Conservation (phyloP, 2,888 invertebrate species). For the Schrankia costaestrigalis region DNA sequence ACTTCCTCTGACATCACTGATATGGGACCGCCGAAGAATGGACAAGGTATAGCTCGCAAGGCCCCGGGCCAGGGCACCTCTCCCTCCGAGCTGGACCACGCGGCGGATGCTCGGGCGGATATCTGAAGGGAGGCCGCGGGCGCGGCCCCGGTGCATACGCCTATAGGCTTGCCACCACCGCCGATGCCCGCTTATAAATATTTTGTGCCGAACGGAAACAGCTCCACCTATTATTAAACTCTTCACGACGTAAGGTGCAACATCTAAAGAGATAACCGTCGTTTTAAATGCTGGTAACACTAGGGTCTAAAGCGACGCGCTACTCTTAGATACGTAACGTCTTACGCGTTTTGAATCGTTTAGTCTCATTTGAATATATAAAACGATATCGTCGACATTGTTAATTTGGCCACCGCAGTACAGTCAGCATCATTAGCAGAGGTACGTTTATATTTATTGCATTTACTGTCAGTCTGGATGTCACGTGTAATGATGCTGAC, state of each 20-base stretch:
- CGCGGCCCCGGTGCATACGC: slow-evolving; percentile 45
- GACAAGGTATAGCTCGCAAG: slow-evolving; percentile 47
- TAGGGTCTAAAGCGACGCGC: slow-evolving; percentile 3
- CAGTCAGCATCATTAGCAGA: slow-evolving; percentile 21
- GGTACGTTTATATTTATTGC: slow-evolving; percentile 18
- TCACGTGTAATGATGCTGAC: slow-evolving; percentile 21
- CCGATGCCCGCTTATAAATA: slow-evolving; percentile 72
- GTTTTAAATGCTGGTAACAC: slow-evolving; percentile 4
- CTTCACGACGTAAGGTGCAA: slow-evolving; percentile 17
- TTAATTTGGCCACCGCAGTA: slow-evolving; percentile 31
- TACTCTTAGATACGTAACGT: slow-evolving; percentile 10
- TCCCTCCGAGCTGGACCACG: slow-evolving; percentile 82
- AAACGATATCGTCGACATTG: slow-evolving; percentile 12
- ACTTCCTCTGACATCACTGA: slow-evolving; percentile 62
- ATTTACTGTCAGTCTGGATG: slow-evolving; percentile 22
- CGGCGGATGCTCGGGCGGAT: slow-evolving; percentile 81
- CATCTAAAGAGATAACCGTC: slow-evolving; percentile 14
- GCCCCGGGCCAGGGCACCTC: slow-evolving; percentile 71
- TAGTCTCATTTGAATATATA: slow-evolving; percentile 14
- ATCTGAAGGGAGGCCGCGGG: slow-evolving; percentile 78
- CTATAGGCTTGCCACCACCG: slow-evolving; percentile 45
- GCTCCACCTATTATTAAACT: slow-evolving; percentile 67
- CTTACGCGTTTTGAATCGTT: slow-evolving; percentile 15
- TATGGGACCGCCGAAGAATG: slow-evolving; percentile 70
- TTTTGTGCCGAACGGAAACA: slow-evolving; percentile 69